These are phyloP conservation scores for Pachypeltis micranthus DNA, from an alignment of 1,140 invertebrate genomes.

Conservation along the genomic window DNA sequence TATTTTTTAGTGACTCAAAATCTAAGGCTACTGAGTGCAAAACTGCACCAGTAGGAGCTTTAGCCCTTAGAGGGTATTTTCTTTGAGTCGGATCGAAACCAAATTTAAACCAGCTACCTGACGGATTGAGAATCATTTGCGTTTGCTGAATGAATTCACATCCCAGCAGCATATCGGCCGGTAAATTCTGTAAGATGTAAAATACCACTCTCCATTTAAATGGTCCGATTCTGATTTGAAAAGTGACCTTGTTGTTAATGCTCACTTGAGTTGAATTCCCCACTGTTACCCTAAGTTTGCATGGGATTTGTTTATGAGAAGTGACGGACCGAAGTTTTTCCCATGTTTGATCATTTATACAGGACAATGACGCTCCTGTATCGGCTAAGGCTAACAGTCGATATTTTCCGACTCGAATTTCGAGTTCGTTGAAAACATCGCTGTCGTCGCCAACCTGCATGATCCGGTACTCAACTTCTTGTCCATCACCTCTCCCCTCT, in stretches of 20 bases:
- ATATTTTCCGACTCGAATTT: not conserved
- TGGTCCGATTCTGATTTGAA: not conserved
- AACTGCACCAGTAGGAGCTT: not conserved
- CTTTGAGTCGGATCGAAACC: not conserved
- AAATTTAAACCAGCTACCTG: not conserved
- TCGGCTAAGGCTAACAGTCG: not conserved
- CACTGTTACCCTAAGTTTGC: not conserved
- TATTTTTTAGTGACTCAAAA: not conserved
- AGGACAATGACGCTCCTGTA: not conserved
- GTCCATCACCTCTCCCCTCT: not conserved
- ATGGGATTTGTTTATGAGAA: not conserved
- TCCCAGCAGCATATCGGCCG: not conserved
- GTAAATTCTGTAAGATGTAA: not conserved
- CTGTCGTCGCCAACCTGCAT: not conserved
- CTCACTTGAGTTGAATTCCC: not conserved
- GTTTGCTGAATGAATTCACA: not conserved
- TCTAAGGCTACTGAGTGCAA: not conserved
- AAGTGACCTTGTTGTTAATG: not conserved
- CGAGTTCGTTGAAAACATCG: not conserved
- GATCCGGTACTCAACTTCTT: no score
- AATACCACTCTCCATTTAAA: no score
- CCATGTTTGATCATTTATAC: not conserved
- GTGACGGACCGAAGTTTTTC: not conserved
- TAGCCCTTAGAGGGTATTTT: not conserved
- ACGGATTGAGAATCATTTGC: not conserved